Evolutionary conservation across 2,888 invertebrate genomes (phyloP), one percentile per base, ranked within the genome.

Genomic region (Tupiocoris notatus): DNA sequence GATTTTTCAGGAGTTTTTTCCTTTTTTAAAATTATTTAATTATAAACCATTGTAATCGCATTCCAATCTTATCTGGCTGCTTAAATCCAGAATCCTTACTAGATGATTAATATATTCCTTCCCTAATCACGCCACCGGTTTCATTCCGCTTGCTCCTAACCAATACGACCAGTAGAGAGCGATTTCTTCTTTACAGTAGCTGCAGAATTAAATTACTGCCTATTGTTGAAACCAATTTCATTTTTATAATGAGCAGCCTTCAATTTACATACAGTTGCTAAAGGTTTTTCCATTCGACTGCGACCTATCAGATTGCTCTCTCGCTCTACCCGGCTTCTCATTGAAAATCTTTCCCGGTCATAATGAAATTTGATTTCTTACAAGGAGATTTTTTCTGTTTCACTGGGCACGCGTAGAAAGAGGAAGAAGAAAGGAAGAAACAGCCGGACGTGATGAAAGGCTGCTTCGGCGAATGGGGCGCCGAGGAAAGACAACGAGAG

Each of bases 361-460:
- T n/a, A n/a, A n/a, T n/a, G n/a, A n/a, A n/a, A n/a, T n/a, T n/a
- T n/a, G n/a, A n/a, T 16, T 56, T 16, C 56, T 56, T 16, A 56
- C 9, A 24, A n/a, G n/a, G n/a, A n/a, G n/a, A n/a, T 58, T 78
- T 74, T 16, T 79, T 66, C 78, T 79, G 25, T 79, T 77, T 78
- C 76, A 79, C 56, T 61, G 12, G 6, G 39, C 39, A 7, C 39
- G 39, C 77, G 76, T 76, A 92, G 91, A 87, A 90, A 86, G 91
- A 92, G 86, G 90, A 90, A 84, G 87, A 88, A 81, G 87, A 88
- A 83, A 87, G 89, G 83, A 88, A 87, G 83, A 87, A 87, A 80
- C 88, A 88, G 81, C 89, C 90, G 22, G 92, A 92, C 83, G 90
- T 91, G 77, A 90, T 92, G 86, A 90, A 89, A n/a, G 82, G 82